Conservation (phyloP, 1,140 invertebrate species). For the Orchestia grillus region DNA sequence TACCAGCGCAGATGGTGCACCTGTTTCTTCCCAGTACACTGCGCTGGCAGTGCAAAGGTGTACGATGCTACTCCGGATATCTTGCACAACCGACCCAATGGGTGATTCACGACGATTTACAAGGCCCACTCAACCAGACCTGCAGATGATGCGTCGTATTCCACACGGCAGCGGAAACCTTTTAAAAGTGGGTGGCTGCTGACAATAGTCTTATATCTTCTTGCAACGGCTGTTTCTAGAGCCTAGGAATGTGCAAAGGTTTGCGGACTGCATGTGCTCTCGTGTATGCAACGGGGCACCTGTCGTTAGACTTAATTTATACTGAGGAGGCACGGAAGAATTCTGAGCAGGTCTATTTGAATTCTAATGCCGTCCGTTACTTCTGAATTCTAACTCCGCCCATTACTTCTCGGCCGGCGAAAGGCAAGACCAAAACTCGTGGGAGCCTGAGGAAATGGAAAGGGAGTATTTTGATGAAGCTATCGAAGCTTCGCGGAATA, state of each 20-base stretch:
- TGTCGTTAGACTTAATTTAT: slow-evolving; percentile 5
- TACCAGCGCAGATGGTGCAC: too few relatives aligned
- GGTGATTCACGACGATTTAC: too few relatives aligned
- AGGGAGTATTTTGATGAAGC: neutral
- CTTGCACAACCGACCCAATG: too few relatives aligned
- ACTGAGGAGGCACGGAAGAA: slow-evolving; percentile 22
- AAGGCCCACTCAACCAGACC: neutral
- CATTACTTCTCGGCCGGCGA: neutral
- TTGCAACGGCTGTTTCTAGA: neutral
- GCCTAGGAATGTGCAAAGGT: neutral
- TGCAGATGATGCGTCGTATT: neutral
- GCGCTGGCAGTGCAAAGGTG: too few relatives aligned
- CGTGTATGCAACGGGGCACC: neutral
- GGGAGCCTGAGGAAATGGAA: neutral
- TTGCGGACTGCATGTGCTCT: neutral
- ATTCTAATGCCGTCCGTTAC: slow-evolving; percentile 45
- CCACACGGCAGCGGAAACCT: neutral
- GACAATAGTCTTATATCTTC: neutral
- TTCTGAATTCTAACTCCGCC: slow-evolving; percentile 24
- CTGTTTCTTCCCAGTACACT: neutral
- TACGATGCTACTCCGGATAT: too few relatives aligned
- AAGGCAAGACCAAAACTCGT: neutral
- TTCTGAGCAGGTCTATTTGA: slow-evolving; percentile 51
- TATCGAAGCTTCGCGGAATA: neutral
- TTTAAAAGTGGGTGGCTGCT: neutral